Evolutionary conservation across 1,140 invertebrate species (phyloP), one percentile per base, ranked within the genome.

Genomic region (Periplaneta americana): DNA sequence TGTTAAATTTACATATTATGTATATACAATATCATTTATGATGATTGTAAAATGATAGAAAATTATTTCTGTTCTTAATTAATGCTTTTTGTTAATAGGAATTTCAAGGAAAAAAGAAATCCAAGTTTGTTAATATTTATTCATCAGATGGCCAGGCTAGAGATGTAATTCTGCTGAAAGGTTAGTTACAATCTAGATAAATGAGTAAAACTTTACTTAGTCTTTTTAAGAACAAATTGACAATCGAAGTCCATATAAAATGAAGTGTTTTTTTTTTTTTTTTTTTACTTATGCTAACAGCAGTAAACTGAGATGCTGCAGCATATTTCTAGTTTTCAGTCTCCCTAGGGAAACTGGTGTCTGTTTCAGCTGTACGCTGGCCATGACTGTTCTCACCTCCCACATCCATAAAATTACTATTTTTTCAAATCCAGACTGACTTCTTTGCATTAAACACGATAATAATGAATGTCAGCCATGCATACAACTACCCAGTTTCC

Each of bases 81-180:
- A 9, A 17, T 57, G 18, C 18, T 17, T 2, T 28, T 31, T 80
- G 0, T 81, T 18, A 18, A 81, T 18, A 57, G 34, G 35, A 74
- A 75, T 37, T 18, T 18, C 28, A 80, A 33, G 34, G 34, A 36
- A 82, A 79, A 78, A 74, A 79, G 84, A 94, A 95, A 84, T 89
- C 90, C 1, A 96, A 96, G 87, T 96, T 91, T 90, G 91, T 95
- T 0, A 94, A 93, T 85, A 86, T 96, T 66, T 96, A 94, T 87
- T 91, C 92, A 22, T 90, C 92, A 83, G 94, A 96, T 86, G 94
- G 94, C 3, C 91, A 92, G 82, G 87, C 91, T 87, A 90, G 90
- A 85, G 89, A 94, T 86, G 89, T 90, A 10, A 85, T 95, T 82
- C 84, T 94, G 75, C 86, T 94, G 9, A 93, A 94, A 91, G 94